Evolutionary conservation across 2,888 invertebrate species (phyloP), one percentile per base, ranked within the genome.

Genomic region (Parnassius smintheus): DNA sequence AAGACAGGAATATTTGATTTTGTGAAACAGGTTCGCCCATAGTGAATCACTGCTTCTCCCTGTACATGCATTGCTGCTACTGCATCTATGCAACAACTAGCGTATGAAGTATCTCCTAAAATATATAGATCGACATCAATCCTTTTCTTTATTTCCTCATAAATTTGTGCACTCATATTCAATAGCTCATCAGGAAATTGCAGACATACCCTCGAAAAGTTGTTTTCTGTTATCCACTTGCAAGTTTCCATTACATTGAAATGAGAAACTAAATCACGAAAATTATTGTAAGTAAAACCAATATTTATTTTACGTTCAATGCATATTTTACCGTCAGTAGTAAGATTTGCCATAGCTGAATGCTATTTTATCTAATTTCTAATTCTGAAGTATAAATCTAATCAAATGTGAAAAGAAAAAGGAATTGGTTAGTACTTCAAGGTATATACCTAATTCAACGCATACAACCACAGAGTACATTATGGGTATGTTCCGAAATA

Each of bases 51-150:
- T 44, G 96, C 95, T 85, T 98, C 96, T 0, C 96, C 96, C 62
- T 94, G 92, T 8, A 97, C 94, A 83, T 99, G 99, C 81, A 96
- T 95, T 0, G 98, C 97, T 1, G 98, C 96, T 45, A 98, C 94
- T 75, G 96, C 96, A 83, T 98, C 98, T 2, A 97, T 94, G 81
- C 98, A 98, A 83, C 98, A 98, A 82, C 97, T 98, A 70, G 97
- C 98, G 84, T 97, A 98, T 0, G 97, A 96, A 9, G 98, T 98
- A 76, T 98, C 98, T 2, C 96, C 98, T 61, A 98, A 90, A 72
- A 98, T 95, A 75, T 95, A 98, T 1, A 96, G 87, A 75, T 95
- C 94, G 1, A 85, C 82, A 59, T 91, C 86, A 25, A 82, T 72
- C 59, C 78, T 74, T 35, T 82, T 79, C 66, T 88, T 92, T 7